Evolutionary conservation across 2,113 vertebrate species (phyloP).

Genomic region (Vulpes lagopus): DNA sequence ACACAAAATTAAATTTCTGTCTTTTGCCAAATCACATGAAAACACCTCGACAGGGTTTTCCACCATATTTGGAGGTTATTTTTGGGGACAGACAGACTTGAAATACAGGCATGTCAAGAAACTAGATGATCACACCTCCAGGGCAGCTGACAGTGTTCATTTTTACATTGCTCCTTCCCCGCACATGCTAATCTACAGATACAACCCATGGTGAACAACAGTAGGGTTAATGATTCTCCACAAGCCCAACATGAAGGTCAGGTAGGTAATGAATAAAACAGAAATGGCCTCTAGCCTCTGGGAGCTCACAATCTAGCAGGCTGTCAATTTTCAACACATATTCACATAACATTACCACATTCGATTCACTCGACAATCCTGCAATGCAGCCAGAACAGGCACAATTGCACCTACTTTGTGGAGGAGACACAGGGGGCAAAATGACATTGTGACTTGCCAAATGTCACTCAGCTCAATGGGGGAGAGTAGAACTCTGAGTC

Average conservation of each 20-base stretch:
- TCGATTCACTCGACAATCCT: background rate
- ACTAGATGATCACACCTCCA: conserved; percentile 10
- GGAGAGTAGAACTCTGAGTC: conserved; percentile 18
- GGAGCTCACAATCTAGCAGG: background rate
- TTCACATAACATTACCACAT: background rate
- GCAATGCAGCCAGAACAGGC: background rate
- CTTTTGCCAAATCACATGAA: conserved; percentile 14
- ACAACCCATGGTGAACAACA: background rate
- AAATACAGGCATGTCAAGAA: conserved; percentile 29
- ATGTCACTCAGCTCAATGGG: background rate
- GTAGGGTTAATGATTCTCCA: background rate
- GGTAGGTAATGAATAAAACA: background rate
- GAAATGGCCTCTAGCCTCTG: background rate
- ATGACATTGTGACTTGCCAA: background rate
- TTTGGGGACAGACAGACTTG: background rate
- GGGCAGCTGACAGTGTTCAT: conserved; percentile 2
- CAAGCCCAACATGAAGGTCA: background rate
- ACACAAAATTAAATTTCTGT: conserved; percentile 59
- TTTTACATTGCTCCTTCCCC: background rate
- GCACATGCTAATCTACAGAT: background rate
- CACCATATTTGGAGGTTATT: conserved; percentile 13
- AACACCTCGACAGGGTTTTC: background rate
- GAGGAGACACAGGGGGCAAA: background rate
- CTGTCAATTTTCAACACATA: background rate
- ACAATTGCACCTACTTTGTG: background rate